Percentiles rank a stretch among this genome's conserved stretches.
These are phyloP conservation scores for Pantherophis alleghaniensis DNA, from an alignment of 2,797 vertebrate species.

Conservation along the genomic window DNA sequence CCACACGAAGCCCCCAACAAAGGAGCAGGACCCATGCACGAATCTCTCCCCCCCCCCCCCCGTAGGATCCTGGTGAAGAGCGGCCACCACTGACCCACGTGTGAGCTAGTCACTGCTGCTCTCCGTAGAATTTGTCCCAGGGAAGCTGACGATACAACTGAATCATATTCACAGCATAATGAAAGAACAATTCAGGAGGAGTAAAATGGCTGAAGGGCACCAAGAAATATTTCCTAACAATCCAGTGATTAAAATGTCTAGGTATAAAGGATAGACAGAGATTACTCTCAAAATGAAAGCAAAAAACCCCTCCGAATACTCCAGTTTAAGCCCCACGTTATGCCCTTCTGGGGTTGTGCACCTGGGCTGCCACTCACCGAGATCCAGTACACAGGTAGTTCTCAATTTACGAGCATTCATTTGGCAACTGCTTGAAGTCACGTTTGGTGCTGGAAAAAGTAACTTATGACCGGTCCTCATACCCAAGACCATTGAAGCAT, in stretches of 20 bases:
- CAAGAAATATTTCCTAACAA: not conserved
- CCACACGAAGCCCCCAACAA: not conserved
- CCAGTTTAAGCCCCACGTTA: not conserved
- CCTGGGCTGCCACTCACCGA: not conserved
- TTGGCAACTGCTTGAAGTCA: no score
- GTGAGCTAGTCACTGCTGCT: not conserved
- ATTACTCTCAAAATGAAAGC: no score
- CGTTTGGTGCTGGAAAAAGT: no score
- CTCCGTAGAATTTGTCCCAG: not conserved
- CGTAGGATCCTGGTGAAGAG: not conserved
- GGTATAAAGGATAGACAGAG: no score
- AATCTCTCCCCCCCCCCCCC: no score
- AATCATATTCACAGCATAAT: not conserved
- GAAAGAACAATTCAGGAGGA: not conserved
- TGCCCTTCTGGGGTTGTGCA: no score
- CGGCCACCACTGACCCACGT: rapidly evolving
- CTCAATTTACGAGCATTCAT: no score
- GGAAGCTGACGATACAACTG: not conserved
- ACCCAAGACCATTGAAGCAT: no score
- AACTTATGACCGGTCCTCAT: no score
- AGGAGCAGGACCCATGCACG: no score
- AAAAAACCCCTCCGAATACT: no score
- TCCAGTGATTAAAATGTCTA: not conserved
- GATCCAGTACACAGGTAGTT: not conserved
- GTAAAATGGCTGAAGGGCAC: no score